Conservation (phyloP, 2,797 vertebrate genomes). For the Pristis pectinata region DNA sequence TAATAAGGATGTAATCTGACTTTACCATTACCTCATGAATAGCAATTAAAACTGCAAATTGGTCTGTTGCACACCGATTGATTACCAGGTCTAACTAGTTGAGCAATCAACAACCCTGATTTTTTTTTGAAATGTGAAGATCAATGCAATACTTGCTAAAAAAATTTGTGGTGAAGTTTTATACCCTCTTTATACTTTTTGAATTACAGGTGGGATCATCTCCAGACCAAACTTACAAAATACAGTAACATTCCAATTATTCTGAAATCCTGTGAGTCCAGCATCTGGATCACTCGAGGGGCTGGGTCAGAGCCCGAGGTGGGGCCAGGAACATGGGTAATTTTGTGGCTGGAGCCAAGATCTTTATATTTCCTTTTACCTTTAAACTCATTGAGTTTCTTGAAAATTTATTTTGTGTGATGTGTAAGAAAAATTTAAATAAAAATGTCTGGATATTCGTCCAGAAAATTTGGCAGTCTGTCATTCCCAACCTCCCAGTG, state of each 20-base stretch:
- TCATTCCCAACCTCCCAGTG: too few relatives aligned
- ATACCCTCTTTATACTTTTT: background rate
- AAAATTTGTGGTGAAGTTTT: background rate
- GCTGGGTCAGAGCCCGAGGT: too few relatives aligned
- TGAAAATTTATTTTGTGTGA: too few relatives aligned
- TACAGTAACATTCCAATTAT: background rate
- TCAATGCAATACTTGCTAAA: background rate
- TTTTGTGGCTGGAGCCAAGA: too few relatives aligned
- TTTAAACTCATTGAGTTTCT: too few relatives aligned
- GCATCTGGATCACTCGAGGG: too few relatives aligned
- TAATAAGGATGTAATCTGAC: background rate
- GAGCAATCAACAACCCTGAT: background rate
- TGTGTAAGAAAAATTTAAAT: too few relatives aligned
- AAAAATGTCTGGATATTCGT: too few relatives aligned
- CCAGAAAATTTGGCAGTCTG: too few relatives aligned
- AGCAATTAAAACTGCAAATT: background rate
- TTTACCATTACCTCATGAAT: background rate
- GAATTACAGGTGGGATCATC: background rate
- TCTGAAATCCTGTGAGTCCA: too few relatives aligned
- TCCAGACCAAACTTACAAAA: background rate
- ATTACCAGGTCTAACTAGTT: background rate
- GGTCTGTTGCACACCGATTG: background rate
- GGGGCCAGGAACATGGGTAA: too few relatives aligned
- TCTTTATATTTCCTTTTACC: too few relatives aligned
- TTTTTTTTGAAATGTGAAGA: background rate